Base-by-base conservation (phyloP, 1,140 invertebrate genomes). In the Drosophila teissieri region DNA sequence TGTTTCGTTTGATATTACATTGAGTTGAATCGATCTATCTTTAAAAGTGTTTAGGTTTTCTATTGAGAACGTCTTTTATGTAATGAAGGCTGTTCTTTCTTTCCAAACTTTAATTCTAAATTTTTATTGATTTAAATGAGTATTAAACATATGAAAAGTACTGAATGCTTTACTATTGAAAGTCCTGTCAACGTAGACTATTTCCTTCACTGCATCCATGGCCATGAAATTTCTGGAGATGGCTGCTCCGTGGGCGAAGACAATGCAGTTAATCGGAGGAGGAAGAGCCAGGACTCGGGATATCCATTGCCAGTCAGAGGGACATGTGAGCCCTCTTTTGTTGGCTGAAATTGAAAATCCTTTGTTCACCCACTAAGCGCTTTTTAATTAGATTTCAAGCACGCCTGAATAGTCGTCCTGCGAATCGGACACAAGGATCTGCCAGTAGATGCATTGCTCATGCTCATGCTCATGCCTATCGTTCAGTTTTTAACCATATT, bases 371-470 rank as follows among this genome's bases (percentile, higher is more conserved):
- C 42, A 52, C 39, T 39, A 75, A 63, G 54, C 48, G 40, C 24
- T 56, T 80, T 80, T 80, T 80, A 80, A 76, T 80, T 81, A 81
- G 58, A 61, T 77, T 64, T 27, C 14, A 39, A 46, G 63, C n/a
- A 46, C 49, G 1, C 7, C 10, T 22, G 11, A 31, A 34, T 31
- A 17, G 69, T 17, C 39, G 42, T 51, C 17, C 52, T 40, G 37
- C 19, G 54, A 79, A 63, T 55, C 42, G 27, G 42, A 40, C 44
- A n/a, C 19, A 15, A 60, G 34, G 42, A 31, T 54, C 12, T 24
- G n/a, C 27, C 42, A 27, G 31, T 61, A 54, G 45, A 69, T 52
- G 10, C 39, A 8, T 8, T 17, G 24, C n/a, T 39, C n/a, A 12
- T 4, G 34, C n/a, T 39, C n/a, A 12, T 4, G 34, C 37, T 36